Base-by-base conservation (phyloP, 2,888 invertebrate genomes). In the Rotaria magnacalcarata region DNA sequence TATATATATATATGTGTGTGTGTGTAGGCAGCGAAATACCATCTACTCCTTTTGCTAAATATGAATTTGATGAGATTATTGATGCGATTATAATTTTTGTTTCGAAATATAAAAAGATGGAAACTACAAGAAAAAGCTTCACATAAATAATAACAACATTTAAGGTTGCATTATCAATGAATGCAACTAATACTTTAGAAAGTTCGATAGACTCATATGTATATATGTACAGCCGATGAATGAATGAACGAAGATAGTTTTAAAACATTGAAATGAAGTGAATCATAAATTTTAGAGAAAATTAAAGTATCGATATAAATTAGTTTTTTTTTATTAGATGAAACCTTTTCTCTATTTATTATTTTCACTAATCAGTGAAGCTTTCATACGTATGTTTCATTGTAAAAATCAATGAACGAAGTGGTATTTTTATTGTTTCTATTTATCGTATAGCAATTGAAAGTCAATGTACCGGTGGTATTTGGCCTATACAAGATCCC, bases 391-490 rank as follows among this genome's bases (percentile, higher is more conserved):
- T 67, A 67, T 27, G 67, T 67, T 27, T 67, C 16, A 34, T 21
- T 54, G 54, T 54, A 21, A 54, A 54, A 54, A 4, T 6, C 2
- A 54, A 21, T 6, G 7, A 54, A 6, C 21, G 7, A 21, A 19
- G 10, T 54, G 2, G 5, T 34, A 67, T 34, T 34, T 67, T n/a
- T 0, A 34, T 67, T 43, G 10, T 75, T 43, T n/a, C 6, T 16
- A 67, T 67, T 67, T 47, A 47, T 80, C 4, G 11, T n/a, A 24
- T 47, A 80, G 80, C 21, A 21, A 80, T 80, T 3, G 10, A 47
- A 24, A 47, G 47, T 47, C n/a, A 80, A 80, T 80, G 80, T 80
- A 2, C 80, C 8, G 80, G 80, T 80, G 80, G 80, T 24, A 80
- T 80, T 11, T 80, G 80, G 80, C 24, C 80, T n/a, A 47, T 80